Conservation (phyloP, 2,797 vertebrate genomes). For the Darevskia mixta region DNA sequence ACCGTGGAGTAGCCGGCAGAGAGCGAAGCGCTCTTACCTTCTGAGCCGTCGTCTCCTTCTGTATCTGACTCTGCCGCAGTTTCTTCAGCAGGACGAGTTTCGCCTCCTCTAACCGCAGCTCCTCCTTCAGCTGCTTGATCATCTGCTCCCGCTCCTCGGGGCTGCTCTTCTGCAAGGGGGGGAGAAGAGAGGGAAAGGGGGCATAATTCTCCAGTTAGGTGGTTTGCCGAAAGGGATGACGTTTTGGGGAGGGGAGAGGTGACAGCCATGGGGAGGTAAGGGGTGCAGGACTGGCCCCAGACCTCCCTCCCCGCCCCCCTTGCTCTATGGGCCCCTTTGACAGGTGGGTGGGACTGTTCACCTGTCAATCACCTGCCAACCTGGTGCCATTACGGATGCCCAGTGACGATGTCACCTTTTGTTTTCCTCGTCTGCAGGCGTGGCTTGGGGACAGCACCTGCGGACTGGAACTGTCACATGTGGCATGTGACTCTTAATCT, state of each 20-base stretch:
- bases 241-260: not conserved
- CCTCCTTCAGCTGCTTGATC: conserved; percentile 95
- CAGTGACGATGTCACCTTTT: too few relatives aligned
- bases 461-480: too few relatives aligned
- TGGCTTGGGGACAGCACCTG: too few relatives aligned
- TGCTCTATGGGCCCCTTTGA: too few relatives aligned
- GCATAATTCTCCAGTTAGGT: not conserved
- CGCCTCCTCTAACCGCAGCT: conserved; percentile 95
- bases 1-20: not conserved
- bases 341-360: too few relatives aligned
- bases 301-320: too few relatives aligned
- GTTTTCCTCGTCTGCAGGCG: too few relatives aligned
- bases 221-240: not conserved
- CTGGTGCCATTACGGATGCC: too few relatives aligned
- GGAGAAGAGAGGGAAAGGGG: not conserved
- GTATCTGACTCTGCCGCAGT: conserved; percentile 96
- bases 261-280: too few relatives aligned
- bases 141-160: conserved; percentile 91
- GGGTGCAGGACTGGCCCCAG: not conserved
- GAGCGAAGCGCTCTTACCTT: conserved; percentile 83
- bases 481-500: too few relatives aligned
- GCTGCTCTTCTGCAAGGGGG: conserved; percentile 87
- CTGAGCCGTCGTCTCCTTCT: conserved; percentile 90
- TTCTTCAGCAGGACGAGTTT: conserved; percentile 97
- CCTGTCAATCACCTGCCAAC: too few relatives aligned